Percentiles rank a stretch among this genome's conserved stretches.
These are phyloP conservation scores for Tetrax tetrax DNA, from an alignment of 2,113 vertebrate genomes.

Conservation along the genomic window DNA sequence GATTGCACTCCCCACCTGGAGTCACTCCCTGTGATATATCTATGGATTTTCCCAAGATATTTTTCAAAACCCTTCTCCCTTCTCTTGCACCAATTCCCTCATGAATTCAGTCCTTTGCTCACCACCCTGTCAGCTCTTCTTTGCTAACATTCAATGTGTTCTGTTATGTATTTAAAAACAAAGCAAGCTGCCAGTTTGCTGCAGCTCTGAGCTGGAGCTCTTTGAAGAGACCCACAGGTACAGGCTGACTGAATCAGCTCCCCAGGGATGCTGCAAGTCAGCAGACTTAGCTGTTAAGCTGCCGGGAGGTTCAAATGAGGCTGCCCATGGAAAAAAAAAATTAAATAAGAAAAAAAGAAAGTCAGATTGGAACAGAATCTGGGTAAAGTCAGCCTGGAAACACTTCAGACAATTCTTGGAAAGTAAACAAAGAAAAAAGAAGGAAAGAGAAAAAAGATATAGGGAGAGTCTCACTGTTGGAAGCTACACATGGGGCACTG, in stretches of 20 bases:
- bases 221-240: not conserved
- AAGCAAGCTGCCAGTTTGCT: not conserved
- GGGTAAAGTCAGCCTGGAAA: not conserved
- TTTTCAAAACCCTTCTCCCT: not conserved
- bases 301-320: not conserved
- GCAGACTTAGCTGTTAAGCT: not conserved
- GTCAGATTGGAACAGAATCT: not conserved
- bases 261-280: not conserved
- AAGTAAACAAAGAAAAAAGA: slow-evolving; percentile 24
- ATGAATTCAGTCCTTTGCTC: not conserved
- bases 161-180: not conserved
- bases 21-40: not conserved
- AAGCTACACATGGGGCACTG: not conserved
- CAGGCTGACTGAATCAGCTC: not conserved
- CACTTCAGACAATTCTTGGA: slow-evolving; percentile 17
- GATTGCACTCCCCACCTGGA: not conserved
- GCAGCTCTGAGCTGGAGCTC: not conserved
- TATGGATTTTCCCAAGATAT: not conserved
- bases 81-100: not conserved
- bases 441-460: not conserved
- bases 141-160: not conserved
- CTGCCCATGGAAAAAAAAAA: not conserved
- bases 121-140: not conserved
- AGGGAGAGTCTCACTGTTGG: not conserved
- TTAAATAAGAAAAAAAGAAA: not conserved